A percentile compares a stretch with the other conserved stretches of the same genome.
These are phyloP conservation scores for Notamacropus eugenii DNA, from an alignment of 2,797 vertebrate genomes.

Conservation along the genomic window DNA sequence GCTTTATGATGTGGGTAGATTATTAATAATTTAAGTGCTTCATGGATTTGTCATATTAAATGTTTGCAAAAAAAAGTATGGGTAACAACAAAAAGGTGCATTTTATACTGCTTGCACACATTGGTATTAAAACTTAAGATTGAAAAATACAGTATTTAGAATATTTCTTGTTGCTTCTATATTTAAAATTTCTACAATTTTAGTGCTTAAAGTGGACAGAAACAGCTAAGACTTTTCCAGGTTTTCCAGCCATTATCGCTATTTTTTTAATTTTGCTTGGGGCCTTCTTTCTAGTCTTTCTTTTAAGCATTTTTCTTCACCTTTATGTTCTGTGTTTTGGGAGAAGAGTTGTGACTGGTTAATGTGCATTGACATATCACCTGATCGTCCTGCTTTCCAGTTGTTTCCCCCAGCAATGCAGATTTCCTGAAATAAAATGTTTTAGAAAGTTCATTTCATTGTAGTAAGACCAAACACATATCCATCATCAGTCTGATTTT, in stretches of 20 bases:
- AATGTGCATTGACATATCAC: constrained; percentile 30
- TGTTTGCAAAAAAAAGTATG: constrained; percentile 86
- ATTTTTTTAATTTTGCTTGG: constrained; percentile 39
- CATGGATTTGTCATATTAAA: constrained; percentile 85
- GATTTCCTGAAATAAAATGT: constrained; percentile 4
- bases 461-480: not conserved
- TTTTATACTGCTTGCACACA: constrained; percentile 82
- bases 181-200: constrained; percentile 76
- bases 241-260: constrained; percentile 30
- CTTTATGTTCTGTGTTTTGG: constrained; percentile 1
- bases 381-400: constrained; percentile 33
- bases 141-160: constrained; percentile 83
- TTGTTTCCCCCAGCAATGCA: constrained; percentile 37
- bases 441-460: not conserved
- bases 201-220: constrained; percentile 74
- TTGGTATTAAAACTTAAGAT: constrained; percentile 86
- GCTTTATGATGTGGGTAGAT: constrained; percentile 89
- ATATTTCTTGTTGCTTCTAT: constrained; percentile 89
- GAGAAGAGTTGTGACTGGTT: not conserved
- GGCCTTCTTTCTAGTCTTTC: constrained; percentile 38
- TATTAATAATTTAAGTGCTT: constrained; percentile 86
- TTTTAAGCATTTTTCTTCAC: constrained; percentile 46
- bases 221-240: constrained; percentile 41
- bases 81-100: constrained; percentile 82
- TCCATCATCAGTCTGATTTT: constrained; percentile 38